Conservation (phyloP, 2,888 invertebrate species). For the Scaptomyza caliginosa region DNA sequence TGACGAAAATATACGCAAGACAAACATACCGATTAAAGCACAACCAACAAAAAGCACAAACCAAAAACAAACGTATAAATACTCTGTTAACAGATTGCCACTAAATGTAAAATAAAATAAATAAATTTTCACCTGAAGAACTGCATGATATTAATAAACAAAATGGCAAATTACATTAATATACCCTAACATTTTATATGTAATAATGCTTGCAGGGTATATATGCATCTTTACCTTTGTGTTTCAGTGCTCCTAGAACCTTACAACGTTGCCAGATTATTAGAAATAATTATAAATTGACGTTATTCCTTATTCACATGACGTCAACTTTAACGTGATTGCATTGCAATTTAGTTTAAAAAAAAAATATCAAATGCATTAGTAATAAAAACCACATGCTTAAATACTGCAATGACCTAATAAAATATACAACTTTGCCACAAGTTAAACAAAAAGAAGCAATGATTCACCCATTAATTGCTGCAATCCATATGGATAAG, state of each 20-base stretch:
- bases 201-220: neutral
- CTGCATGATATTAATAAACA: too few relatives aligned
- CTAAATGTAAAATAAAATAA: too few relatives aligned
- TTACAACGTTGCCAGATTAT: neutral
- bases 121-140: too few relatives aligned
- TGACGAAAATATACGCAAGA: constrained; percentile 5
- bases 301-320: neutral
- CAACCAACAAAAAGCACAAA: neutral
- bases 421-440: neutral
- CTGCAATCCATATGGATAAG: constrained; percentile 22
- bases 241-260: too few relatives aligned
- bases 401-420: neutral
- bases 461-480: constrained; percentile 17
- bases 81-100: too few relatives aligned
- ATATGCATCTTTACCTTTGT: neutral
- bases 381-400: constrained; percentile 14
- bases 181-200: neutral
- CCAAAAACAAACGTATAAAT: neutral
- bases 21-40: constrained; percentile 9
- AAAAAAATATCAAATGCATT: neutral
- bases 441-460: neutral
- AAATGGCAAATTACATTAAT: too few relatives aligned
- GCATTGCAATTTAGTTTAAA: neutral
- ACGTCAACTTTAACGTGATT: neutral
- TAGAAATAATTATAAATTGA: neutral